Percentiles rank a stretch among this genome's conserved stretches.
Conservation (phyloP, 1,140 invertebrate species). For the Drosophila auraria region DNA sequence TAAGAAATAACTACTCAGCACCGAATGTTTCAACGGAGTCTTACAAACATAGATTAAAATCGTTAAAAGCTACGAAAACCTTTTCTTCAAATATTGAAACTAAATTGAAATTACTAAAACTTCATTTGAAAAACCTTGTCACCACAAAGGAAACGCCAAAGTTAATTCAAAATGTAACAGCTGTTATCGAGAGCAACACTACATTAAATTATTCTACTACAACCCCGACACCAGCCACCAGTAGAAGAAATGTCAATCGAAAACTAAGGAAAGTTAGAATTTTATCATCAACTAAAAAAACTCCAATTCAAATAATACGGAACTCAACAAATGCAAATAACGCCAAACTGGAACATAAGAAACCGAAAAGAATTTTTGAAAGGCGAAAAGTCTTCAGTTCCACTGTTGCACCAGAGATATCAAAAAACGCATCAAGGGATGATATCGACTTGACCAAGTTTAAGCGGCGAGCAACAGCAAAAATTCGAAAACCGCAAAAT, state of each 20-base stretch:
- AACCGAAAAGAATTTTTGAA: slow-evolving; percentile 40
- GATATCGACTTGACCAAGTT: slow-evolving; percentile 4
- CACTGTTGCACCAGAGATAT: slow-evolving; percentile 7
- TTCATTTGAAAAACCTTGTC: slow-evolving; percentile 40
- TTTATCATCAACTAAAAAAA: slow-evolving; percentile 43
- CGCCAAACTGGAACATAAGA: slow-evolving; percentile 28
- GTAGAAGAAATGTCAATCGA: slow-evolving; percentile 19
- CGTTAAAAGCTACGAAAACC: slow-evolving; percentile 20
- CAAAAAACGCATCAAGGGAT: slow-evolving; percentile 13
- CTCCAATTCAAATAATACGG: slow-evolving; percentile 4
- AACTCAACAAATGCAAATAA: slow-evolving; percentile 22
- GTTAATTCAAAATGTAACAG: slow-evolving; percentile 17
- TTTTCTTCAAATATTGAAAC: slow-evolving; percentile 26
- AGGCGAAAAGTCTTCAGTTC: slow-evolving; percentile 29
- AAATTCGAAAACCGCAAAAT: slow-evolving; percentile 3
- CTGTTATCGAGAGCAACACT: slow-evolving; percentile 8
- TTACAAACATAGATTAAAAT: slow-evolving; percentile 33
- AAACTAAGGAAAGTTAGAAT: slow-evolving; percentile 37
- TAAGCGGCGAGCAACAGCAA: slow-evolving; percentile 27
- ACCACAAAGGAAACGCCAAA: slow-evolving; percentile 38
- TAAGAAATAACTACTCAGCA: neutral
- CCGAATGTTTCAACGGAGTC: slow-evolving; percentile 6
- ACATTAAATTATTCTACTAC: slow-evolving; percentile 5
- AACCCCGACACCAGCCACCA: neutral
- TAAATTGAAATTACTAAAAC: slow-evolving; percentile 37